Percentiles rank a stretch among this genome's conserved stretches.
Evolutionary conservation across 2,888 invertebrate species (phyloP).

Genomic region (Dasysyrphus albostriatus): DNA sequence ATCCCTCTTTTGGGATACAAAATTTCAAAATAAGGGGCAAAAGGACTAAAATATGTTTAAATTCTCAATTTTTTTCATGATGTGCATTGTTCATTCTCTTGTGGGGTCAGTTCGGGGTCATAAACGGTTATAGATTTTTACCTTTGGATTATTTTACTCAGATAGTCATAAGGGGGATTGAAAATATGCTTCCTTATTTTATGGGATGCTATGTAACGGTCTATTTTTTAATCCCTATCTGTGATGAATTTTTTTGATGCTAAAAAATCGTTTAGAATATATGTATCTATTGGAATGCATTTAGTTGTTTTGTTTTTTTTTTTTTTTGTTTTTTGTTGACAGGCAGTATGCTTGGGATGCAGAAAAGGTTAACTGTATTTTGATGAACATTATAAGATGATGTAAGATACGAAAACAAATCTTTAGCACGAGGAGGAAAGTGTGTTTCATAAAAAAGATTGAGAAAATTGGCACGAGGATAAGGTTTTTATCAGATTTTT

Average conservation of each 20-base stretch:
- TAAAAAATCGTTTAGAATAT: constrained; percentile 11
- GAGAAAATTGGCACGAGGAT: constrained; percentile 31
- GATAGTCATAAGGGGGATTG: constrained; percentile 14
- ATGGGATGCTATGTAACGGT: constrained; percentile 57
- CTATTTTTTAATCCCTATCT: constrained; percentile 74
- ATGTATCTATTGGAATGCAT: constrained; percentile 37
- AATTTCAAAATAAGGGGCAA: constrained; percentile 51
- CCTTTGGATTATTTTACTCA: constrained; percentile 31
- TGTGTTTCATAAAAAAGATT: constrained; percentile 21
- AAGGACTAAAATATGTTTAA: constrained; percentile 39
- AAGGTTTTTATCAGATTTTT: neutral
- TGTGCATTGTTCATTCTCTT: constrained; percentile 21
- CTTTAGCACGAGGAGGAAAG: constrained; percentile 44
- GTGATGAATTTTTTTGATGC: constrained; percentile 19
- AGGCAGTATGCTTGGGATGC: constrained; percentile 34
- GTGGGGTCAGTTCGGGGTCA: constrained; percentile 74
- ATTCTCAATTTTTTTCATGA: constrained; percentile 18
- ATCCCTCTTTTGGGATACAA: constrained; percentile 30
- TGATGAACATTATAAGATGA: constrained; percentile 50
- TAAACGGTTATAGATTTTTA: constrained; percentile 61
- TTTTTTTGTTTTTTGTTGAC: too few species aligned
- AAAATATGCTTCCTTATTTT: neutral
- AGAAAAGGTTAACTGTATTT: constrained; percentile 74
- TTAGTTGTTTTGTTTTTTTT: constrained; percentile 5
- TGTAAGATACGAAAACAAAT: constrained; percentile 18